Evolutionary conservation across 92 coral and sea anemone species (phyloP).

Genomic region (Ricordea florida): DNA sequence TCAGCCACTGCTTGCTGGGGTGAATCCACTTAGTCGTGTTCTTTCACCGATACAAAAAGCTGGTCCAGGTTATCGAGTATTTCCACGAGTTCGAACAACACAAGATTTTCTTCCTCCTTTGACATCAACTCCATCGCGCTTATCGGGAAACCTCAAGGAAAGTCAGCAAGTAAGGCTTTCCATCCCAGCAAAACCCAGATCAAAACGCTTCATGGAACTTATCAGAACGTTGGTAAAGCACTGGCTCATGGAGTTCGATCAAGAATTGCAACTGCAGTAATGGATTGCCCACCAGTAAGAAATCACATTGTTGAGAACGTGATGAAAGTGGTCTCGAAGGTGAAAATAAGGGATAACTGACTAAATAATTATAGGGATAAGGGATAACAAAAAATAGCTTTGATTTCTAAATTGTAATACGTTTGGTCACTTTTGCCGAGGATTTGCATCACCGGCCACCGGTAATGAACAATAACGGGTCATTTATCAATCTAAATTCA

Average conservation of each 20-base stretch:
- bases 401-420: no score
- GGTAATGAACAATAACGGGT: no score
- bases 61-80: conserved; percentile 36
- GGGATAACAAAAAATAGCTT: no score
- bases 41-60: conserved; percentile 23
- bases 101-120: conserved; percentile 19
- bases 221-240: conserved; percentile 19
- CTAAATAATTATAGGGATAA: no score
- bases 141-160: conserved; percentile 22
- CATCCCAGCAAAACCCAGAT: conserved; percentile 16
- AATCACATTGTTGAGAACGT: not conserved
- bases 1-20: conserved; percentile 29
- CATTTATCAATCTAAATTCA: no score
- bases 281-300: conserved; percentile 36
- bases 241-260: conserved; percentile 44
- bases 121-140: conserved; percentile 17
- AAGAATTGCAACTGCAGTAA: conserved; percentile 35
- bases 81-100: conserved; percentile 14
- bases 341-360: no score
- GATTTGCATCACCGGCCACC: no score
- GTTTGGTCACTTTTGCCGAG: no score
- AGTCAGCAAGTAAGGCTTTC: conserved; percentile 17
- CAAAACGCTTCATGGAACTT: conserved; percentile 16
- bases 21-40: conserved; percentile 4
- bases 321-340: conserved; percentile 32